A percentile compares a stretch with the other conserved stretches of the same genome.
phyloP scores from a whole-genome alignment of 2,113 vertebrate species.

The Emydura subglobosa region DNA sequence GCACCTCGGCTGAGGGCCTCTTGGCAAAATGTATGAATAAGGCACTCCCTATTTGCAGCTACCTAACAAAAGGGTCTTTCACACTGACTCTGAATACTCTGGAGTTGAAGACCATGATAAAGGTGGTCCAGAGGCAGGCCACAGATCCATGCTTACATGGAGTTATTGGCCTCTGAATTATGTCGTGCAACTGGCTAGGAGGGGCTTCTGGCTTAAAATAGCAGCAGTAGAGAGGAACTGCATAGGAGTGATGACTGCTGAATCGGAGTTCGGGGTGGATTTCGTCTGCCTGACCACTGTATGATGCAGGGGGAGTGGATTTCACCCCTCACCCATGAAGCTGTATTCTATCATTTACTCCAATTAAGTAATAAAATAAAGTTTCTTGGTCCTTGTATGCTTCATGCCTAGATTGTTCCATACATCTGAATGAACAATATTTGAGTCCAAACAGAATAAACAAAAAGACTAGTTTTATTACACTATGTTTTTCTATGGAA shows the following conservation, averaged over 20 bases:
- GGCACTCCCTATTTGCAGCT: neutral
- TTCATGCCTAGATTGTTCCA: neutral
- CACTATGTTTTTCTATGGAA: neutral
- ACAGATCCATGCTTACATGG: neutral
- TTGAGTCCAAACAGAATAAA: neutral
- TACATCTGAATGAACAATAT: neutral
- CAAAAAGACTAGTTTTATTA: neutral
- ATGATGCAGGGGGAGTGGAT: neutral
- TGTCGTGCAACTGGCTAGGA: too few relatives aligned
- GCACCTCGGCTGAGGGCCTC: neutral
- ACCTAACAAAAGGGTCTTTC: neutral
- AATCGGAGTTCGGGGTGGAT: neutral
- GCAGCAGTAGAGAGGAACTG: neutral
- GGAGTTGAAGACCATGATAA: neutral
- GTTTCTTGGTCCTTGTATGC: neutral
- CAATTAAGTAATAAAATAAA: neutral
- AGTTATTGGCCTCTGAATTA: neutral
- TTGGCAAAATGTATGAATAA: fast-evolving
- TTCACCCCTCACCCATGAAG: neutral
- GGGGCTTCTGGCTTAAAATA: neutral
- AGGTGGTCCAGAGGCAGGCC: neutral
- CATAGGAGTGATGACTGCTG: neutral
- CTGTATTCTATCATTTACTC: neutral
- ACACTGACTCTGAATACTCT: neutral
- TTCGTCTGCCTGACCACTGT: neutral